These are phyloP conservation scores for Trissolcus basalis DNA, from an alignment of 1,140 invertebrate genomes.

Conservation along the genomic window DNA sequence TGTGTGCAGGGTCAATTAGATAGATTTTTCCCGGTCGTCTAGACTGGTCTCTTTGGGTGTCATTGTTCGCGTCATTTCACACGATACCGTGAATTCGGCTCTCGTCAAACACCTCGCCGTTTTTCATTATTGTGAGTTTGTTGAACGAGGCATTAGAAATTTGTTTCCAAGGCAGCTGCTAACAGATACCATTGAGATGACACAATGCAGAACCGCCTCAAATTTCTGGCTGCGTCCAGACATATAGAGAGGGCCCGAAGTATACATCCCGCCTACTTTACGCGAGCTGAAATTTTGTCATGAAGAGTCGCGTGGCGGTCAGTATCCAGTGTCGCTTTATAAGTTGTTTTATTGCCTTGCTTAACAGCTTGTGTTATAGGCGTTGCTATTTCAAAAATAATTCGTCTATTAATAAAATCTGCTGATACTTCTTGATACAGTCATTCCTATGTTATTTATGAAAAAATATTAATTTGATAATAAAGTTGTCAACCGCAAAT, in stretches of 20 bases:
- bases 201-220: slow-evolving; percentile 62
- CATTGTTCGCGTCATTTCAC: slow-evolving; percentile 62
- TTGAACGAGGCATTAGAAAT: slow-evolving; percentile 71
- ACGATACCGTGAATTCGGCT: slow-evolving; percentile 50
- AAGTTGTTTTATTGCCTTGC: slow-evolving; percentile 41
- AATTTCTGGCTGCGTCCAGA: slow-evolving; percentile 60
- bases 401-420: neutral
- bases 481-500: too few species aligned
- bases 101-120: slow-evolving; percentile 60
- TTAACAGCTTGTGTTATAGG: slow-evolving; percentile 13
- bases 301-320: slow-evolving; percentile 36
- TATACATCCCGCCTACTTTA: slow-evolving; percentile 61
- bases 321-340: slow-evolving; percentile 30
- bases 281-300: slow-evolving; percentile 41
- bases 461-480: neutral
- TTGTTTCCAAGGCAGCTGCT: slow-evolving; percentile 70
- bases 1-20: slow-evolving; percentile 33
- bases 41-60: slow-evolving; percentile 39
- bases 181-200: slow-evolving; percentile 33
- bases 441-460: slow-evolving; percentile 11
- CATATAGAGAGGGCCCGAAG: slow-evolving; percentile 40
- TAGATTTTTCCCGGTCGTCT: slow-evolving; percentile 29
- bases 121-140: slow-evolving; percentile 65
- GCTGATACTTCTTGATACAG: neutral
- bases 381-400: slow-evolving; percentile 1